Base-by-base conservation (phyloP, 2,888 invertebrate species). In the Pachydiplax longipennis region DNA sequence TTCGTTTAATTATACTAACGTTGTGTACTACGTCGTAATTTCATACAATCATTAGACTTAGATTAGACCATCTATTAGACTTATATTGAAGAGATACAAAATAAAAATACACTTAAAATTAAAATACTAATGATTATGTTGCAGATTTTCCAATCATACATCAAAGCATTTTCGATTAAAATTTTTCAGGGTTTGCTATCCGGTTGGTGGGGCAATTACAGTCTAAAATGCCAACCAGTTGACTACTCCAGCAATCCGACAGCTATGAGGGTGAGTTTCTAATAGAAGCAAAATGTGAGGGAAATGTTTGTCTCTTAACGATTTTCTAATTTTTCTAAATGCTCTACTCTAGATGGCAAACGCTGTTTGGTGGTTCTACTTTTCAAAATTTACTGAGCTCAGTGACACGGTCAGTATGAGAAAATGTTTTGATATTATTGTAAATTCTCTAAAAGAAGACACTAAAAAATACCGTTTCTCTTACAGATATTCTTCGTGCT, bases 301-400 rank as follows among this genome's bases (percentile, higher is more conserved):
- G 8, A 6, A 53, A 53, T 10, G 6, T 25, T 31, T 13, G 1
- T 73, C 31, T 2, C 10, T 73, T 73, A 15, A 13, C 31, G 31
- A 44, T 44, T 44, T 10, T 44, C 44, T 25, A 73, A 73, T 22
- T 12, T 73, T 13, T 31, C 2, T 4, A 31, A 73, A 31, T 31
- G 25, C 0, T 10, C 10, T 31, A 15, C 10, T 73, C 31, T 31
- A 73, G 73, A 73, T 73, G 73, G 73, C 25, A 0, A 58, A 91
- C 35, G 91, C 91, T 18, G 91, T 91, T 15, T 94, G 94, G 94
- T 94, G 94, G 94, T 94, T 93, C 92, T 94, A 94, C 92, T 93
- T 94, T 92, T 94, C 94, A 18, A 94, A 94, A 91, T 92, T 93
- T 81, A 91, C 94, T 22, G 94, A 94, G 91, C 94, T 94, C 92